Conservation (phyloP, 2,797 vertebrate genomes). For the Varecia variegata region DNA sequence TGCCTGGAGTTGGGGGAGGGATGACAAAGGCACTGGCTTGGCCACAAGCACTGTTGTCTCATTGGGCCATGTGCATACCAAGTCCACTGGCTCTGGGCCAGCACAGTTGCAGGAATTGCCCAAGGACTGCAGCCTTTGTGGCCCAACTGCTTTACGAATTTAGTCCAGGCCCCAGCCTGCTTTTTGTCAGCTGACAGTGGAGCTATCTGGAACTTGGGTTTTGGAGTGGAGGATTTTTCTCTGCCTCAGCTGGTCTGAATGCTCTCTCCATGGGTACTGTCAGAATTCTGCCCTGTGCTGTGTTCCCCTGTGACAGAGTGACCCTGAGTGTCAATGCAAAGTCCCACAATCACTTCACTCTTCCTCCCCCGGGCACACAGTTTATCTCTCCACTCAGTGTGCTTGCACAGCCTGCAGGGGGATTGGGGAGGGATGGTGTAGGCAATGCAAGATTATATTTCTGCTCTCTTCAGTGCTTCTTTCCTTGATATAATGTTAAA, state of each 20-base stretch:
- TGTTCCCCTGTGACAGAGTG: background rate
- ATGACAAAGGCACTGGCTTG: background rate
- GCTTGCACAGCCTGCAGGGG: background rate
- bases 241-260: background rate
- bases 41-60: background rate
- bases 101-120: background rate
- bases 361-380: background rate
- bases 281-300: background rate
- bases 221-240: background rate
- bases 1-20: background rate
- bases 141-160: no score
- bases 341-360: background rate
- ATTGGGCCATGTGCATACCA: background rate
- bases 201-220: background rate
- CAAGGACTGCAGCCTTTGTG: background rate
- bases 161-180: background rate
- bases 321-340: background rate
- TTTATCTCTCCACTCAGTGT: background rate
- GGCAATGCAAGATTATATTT: background rate
- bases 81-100: background rate
- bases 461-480: background rate
- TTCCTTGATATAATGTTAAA: background rate
- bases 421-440: background rate
- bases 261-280: background rate
- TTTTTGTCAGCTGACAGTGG: background rate